Evolutionary conservation across 2,888 invertebrate genomes (phyloP).

Genomic region (Noctuana brunneofusca): DNA sequence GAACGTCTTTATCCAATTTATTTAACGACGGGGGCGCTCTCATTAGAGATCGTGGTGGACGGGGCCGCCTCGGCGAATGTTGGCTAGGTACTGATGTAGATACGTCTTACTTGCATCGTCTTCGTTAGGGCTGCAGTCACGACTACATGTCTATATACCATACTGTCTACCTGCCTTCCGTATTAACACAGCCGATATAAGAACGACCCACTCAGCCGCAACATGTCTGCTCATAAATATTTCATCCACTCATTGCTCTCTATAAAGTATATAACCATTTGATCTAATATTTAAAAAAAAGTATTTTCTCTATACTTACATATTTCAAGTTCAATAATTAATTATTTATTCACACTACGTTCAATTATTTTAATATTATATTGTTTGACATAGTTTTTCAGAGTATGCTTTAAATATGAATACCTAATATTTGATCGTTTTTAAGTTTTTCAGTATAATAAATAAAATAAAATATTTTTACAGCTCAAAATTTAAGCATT

Average conservation of each 20-base stretch:
- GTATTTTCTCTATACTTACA: too few species aligned
- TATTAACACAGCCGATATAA: slow-evolving; percentile 21
- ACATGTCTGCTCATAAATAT: slow-evolving; percentile 27
- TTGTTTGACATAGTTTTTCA: too few species aligned
- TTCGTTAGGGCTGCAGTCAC: slow-evolving; percentile 59
- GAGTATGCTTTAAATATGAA: too few species aligned
- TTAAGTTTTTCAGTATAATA: too few species aligned
- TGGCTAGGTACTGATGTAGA: slow-evolving; percentile 52
- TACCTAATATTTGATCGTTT: too few species aligned
- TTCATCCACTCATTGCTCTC: slow-evolving; percentile 19
- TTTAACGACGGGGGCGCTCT: slow-evolving; percentile 80
- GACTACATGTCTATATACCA: background rate
- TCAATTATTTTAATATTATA: too few species aligned
- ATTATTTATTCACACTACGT: too few species aligned
- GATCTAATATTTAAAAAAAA: background rate
- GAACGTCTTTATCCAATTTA: slow-evolving; percentile 83
- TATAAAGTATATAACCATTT: background rate
- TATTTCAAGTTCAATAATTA: too few species aligned
- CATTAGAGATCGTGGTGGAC: slow-evolving; percentile 76
- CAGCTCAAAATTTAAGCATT: background rate
- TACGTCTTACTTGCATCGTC: slow-evolving; percentile 52
- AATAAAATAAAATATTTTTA: too few species aligned
- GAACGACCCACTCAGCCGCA: slow-evolving; percentile 23
- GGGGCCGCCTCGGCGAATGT: slow-evolving; percentile 48
- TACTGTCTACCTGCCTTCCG: slow-evolving; percentile 14